Evolutionary conservation across 1,140 invertebrate genomes (phyloP).

Genomic region (Bacillus rossius): DNA sequence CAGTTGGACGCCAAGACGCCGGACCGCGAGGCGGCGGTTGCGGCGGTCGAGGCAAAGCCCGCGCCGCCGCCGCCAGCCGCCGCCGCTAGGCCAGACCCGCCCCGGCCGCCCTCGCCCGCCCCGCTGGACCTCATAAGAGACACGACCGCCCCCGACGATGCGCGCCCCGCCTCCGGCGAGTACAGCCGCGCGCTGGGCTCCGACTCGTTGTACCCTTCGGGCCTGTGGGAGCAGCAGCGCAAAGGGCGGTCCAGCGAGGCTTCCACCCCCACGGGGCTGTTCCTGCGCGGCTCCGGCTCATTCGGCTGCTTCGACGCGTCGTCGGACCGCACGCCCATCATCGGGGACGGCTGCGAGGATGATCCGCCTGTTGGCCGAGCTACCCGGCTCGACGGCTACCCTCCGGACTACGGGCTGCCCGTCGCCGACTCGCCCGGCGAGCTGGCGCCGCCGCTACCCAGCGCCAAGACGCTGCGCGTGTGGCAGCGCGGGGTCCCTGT

Average conservation of each 20-base stretch:
- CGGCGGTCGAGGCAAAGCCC: slow-evolving; percentile 47
- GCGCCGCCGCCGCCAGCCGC: slow-evolving; percentile 58
- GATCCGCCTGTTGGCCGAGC: slow-evolving; percentile 34
- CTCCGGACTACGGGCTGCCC: slow-evolving; percentile 71
- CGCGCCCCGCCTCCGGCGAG: slow-evolving; percentile 56
- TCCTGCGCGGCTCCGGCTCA: slow-evolving; percentile 45
- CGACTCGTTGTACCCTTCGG: slow-evolving; percentile 64
- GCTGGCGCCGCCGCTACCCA: too few species aligned
- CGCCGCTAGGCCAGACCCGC: slow-evolving; percentile 53
- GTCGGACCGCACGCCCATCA: slow-evolving; percentile 69
- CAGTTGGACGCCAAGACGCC: slow-evolving; percentile 66
- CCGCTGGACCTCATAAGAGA: slow-evolving; percentile 78
- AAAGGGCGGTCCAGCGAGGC: slow-evolving; percentile 47
- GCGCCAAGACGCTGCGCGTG: slow-evolving; percentile 70
- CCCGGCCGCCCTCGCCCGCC: slow-evolving; percentile 56
- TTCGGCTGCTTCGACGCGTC: slow-evolving; percentile 47
- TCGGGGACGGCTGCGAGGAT: slow-evolving; percentile 51
- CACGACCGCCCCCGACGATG: slow-evolving; percentile 39
- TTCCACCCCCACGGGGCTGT: slow-evolving; percentile 52
- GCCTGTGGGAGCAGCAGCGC: slow-evolving; percentile 55
- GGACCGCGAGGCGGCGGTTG: slow-evolving; percentile 22
- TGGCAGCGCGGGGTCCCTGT: slow-evolving; percentile 81
- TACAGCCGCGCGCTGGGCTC: slow-evolving; percentile 57
- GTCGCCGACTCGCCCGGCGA: slow-evolving; percentile 41
- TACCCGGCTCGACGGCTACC: slow-evolving; percentile 46